Base-by-base conservation (phyloP, 2,888 invertebrate species). In the Eupithecia inturbata region DNA sequence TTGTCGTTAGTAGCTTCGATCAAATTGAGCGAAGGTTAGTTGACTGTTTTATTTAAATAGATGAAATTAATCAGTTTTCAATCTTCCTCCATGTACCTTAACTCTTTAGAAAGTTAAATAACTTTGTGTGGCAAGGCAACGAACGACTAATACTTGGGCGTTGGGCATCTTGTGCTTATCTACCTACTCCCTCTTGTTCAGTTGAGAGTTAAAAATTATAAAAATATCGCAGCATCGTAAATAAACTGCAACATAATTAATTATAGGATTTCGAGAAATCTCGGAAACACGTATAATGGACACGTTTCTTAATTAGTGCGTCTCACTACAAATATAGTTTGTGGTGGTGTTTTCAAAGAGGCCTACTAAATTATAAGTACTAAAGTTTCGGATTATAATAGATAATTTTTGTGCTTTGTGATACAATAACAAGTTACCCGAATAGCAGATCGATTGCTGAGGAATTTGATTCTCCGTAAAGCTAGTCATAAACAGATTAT, bases 201-300 rank as follows among this genome's bases (percentile, higher is more conserved):
- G 63, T 36, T 4, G 63, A 33, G 33, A 12, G 33, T 64, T 22
- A 33, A 36, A n/a, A 3, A n/a, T 10, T 64, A 19, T 64, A 64
- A 64, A 64, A n/a, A 36, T 64, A 64, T n/a, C 63, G 36, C 63
- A n/a, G 33, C 63, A 33, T 64, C 63, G 33, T 64, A 64, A 64
- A 64, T 64, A 33, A 64, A 64, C 57, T 57, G 33, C 36, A 64
- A 33, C 36, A 33, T 64, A 64, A 64, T 64, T 64, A 64, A 64
- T 64, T n/a, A 64, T 64, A 64, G 63, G 33, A 64, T 64, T 64
- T 64, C 63, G 36, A n/a, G 31, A 64, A 31, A 36, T 14, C 19
- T n/a, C 33, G 33, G 12, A 33, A 64, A 67, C 45, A 67, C 36
- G n/a, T 12, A 67, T 39, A 41, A 41, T 67, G 22, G 36, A 67